phyloP scores from a whole-genome alignment of 2,113 vertebrate genomes.

The Hiodon tergisus region DNA sequence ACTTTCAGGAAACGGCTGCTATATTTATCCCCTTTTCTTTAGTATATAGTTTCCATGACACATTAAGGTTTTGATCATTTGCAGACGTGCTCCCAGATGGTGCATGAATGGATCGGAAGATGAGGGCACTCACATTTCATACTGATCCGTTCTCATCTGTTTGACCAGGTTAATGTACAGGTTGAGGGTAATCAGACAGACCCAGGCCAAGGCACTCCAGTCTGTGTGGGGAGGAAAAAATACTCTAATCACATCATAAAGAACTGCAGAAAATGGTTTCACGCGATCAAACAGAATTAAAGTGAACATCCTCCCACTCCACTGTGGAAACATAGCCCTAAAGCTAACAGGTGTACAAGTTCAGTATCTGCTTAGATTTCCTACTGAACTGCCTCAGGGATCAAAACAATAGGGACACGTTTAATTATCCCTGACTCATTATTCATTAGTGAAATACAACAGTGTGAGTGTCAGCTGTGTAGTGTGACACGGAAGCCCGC shows the following conservation, averaged over 20 bases:
- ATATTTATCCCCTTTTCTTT: background rate
- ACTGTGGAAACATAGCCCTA: too few relatives aligned
- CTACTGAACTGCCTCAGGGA: background rate
- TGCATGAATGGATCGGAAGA: background rate
- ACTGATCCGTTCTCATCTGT: constrained; percentile 65
- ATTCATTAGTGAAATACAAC: background rate
- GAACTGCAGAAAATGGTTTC: too few relatives aligned
- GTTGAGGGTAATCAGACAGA: constrained; percentile 73
- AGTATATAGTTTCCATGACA: too few relatives aligned
- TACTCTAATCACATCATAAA: background rate
- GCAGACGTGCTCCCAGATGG: too few relatives aligned
- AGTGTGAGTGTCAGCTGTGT: background rate
- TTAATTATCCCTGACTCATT: constrained; percentile 14
- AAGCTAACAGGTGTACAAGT: too few relatives aligned
- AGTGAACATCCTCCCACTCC: too few relatives aligned
- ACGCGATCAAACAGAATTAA: too few relatives aligned
- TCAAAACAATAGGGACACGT: background rate
- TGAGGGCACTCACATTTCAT: constrained; percentile 57
- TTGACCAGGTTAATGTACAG: constrained; percentile 71
- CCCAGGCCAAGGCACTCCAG: constrained; percentile 73
- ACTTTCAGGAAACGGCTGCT: constrained; percentile 11
- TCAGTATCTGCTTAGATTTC: too few relatives aligned
- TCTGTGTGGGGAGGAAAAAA: constrained; percentile 47
- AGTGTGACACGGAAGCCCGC: constrained; percentile 6
- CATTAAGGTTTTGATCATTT: too few relatives aligned